Evolutionary conservation across 1,140 invertebrate genomes (phyloP).

Genomic region (Reticulitermes speratus): DNA sequence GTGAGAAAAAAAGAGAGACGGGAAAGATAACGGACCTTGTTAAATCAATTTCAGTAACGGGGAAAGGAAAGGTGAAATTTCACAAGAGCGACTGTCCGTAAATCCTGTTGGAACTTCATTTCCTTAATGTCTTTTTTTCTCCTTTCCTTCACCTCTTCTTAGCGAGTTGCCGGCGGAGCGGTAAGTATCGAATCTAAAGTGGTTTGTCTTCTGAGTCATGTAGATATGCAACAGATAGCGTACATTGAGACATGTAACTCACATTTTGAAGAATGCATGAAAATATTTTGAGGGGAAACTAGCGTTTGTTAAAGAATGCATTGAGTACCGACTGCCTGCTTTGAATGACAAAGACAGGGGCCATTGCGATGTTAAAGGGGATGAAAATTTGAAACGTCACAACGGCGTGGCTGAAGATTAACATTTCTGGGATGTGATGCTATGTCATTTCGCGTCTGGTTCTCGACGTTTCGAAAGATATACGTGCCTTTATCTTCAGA

Average conservation of each 20-base stretch:
- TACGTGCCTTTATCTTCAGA: too few species aligned
- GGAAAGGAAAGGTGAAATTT: slow-evolving; percentile 6
- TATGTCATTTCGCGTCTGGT: too few species aligned
- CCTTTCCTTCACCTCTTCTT: background rate
- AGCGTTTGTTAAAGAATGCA: too few species aligned
- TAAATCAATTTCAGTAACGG: slow-evolving; percentile 9
- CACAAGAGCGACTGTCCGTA: background rate
- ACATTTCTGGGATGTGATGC: too few species aligned
- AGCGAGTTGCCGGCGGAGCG: background rate
- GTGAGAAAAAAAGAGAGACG: slow-evolving; percentile 37
- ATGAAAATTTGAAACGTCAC: too few species aligned
- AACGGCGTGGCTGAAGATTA: too few species aligned
- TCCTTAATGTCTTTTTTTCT: background rate
- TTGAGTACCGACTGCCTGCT: too few species aligned
- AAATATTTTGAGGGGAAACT: background rate
- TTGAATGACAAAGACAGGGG: too few species aligned
- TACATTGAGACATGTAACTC: background rate
- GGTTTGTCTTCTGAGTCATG: background rate
- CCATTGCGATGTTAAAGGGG: too few species aligned
- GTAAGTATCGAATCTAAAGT: background rate
- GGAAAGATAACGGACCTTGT: background rate
- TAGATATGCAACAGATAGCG: background rate
- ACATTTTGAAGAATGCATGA: background rate
- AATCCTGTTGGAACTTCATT: background rate
- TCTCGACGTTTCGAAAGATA: too few species aligned